phyloP scores from a whole-genome alignment of 2,888 invertebrate species.

The Chrysolina oricalcia region DNA sequence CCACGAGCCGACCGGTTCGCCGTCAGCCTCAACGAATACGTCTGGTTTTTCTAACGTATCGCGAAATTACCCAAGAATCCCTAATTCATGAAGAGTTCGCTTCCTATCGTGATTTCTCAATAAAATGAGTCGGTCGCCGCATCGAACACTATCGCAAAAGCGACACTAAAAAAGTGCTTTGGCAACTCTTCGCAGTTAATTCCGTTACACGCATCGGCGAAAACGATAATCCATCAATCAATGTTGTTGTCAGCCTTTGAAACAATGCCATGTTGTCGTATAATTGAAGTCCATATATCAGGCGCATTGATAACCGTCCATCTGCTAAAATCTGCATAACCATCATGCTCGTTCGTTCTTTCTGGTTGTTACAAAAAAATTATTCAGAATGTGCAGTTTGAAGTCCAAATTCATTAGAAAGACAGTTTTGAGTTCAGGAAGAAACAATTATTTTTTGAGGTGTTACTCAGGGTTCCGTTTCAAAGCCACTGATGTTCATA shows the following conservation, averaged over 20 bases:
- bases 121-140: slow-evolving; percentile 50
- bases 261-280: slow-evolving; percentile 71
- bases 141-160: slow-evolving; percentile 44
- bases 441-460: too few species aligned
- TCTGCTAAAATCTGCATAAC: slow-evolving; percentile 64
- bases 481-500: too few species aligned
- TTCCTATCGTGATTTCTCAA: slow-evolving; percentile 66
- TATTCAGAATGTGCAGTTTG: too few species aligned
- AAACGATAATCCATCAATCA: slow-evolving; percentile 70
- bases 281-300: slow-evolving; percentile 71
- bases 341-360: slow-evolving; percentile 41
- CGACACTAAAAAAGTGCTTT: slow-evolving; percentile 61
- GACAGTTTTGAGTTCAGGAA: too few species aligned
- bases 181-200: slow-evolving; percentile 60
- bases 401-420: too few species aligned
- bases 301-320: slow-evolving; percentile 65
- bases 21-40: slow-evolving; percentile 34
- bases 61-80: slow-evolving; percentile 51
- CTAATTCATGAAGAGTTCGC: slow-evolving; percentile 62
- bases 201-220: slow-evolving; percentile 64
- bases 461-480: too few species aligned
- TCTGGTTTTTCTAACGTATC: slow-evolving; percentile 33
- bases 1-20: slow-evolving; percentile 21
- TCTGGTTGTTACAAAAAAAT: neutral
- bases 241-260: slow-evolving; percentile 70